phyloP scores from a whole-genome alignment of 1,140 invertebrate genomes.

The Ptiloglossa arizonensis region DNA sequence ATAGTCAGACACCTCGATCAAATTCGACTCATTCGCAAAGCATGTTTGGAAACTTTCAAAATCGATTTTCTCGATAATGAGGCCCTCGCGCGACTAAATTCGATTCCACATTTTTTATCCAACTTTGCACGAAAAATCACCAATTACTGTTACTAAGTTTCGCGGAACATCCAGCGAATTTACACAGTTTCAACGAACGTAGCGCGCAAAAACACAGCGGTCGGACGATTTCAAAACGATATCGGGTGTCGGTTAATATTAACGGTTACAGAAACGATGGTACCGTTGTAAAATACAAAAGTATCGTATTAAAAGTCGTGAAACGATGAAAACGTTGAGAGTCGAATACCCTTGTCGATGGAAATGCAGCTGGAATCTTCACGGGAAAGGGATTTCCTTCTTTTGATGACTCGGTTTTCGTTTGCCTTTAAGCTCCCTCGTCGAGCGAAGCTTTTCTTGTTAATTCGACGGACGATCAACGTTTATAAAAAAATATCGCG shows the following conservation, averaged over 20 bases:
- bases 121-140: no score
- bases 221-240: constrained; percentile 65
- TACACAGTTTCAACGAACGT: no score
- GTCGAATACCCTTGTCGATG: constrained; percentile 51
- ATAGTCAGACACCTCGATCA: no score
- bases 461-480: constrained; percentile 26
- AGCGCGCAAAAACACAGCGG: constrained; percentile 1
- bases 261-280: background rate
- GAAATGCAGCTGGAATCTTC: constrained; percentile 3
- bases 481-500: constrained; percentile 13
- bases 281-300: constrained; percentile 46
- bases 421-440: constrained; percentile 30
- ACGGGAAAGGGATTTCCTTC: constrained; percentile 12
- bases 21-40: no score
- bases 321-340: constrained; percentile 63
- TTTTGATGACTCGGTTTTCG: constrained; percentile 30
- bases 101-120: no score
- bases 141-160: no score
- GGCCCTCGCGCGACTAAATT: no score
- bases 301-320: constrained; percentile 64
- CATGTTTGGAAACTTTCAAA: no score
- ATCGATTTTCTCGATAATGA: no score
- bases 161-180: background rate
- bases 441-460: background rate
- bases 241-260: constrained; percentile 63